Percentiles rank a stretch among this genome's conserved stretches.
These are phyloP conservation scores for Protaetia brevitarsis DNA, from an alignment of 1,140 invertebrate species.

Conservation along the genomic window DNA sequence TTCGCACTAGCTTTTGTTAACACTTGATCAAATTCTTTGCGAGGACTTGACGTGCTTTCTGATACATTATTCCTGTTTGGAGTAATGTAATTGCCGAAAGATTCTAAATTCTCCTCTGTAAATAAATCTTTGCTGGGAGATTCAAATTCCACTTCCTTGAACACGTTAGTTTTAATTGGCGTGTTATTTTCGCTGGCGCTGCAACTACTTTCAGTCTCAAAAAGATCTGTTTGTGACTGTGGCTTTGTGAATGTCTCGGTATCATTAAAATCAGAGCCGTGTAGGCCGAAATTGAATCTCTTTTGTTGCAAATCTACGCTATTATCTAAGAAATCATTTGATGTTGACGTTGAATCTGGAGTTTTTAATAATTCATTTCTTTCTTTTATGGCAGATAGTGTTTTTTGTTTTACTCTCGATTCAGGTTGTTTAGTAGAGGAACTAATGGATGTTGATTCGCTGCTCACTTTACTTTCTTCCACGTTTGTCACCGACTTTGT, in stretches of 20 bases:
- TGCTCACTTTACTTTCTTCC: neutral
- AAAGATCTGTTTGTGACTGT: constrained; percentile 29
- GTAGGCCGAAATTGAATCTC: constrained; percentile 39
- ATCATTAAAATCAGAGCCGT: constrained; percentile 38
- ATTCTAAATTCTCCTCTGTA: constrained; percentile 34
- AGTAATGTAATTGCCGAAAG: constrained; percentile 38
- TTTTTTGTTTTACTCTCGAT: neutral
- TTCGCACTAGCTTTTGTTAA: neutral
- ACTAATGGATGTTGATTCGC: constrained; percentile 6
- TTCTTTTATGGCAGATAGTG: neutral
- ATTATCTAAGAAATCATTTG: constrained; percentile 38
- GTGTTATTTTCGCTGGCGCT: constrained; percentile 36
- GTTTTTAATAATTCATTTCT: constrained; percentile 20
- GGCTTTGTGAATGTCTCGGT: constrained; percentile 26
- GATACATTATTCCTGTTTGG: constrained; percentile 5
- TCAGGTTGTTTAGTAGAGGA: constrained; percentile 20
- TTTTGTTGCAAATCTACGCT: constrained; percentile 23
- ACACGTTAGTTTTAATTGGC: constrained; percentile 34
- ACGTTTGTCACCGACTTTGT: neutral
- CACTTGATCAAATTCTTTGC: neutral
- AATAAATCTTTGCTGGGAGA: constrained; percentile 36
- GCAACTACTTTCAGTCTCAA: constrained; percentile 38
- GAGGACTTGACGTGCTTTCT: neutral
- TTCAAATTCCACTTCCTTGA: constrained; percentile 40
- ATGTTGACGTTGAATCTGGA: constrained; percentile 29